phyloP scores from a whole-genome alignment of 2,888 invertebrate species.

The Trachelus iudaicus region DNA sequence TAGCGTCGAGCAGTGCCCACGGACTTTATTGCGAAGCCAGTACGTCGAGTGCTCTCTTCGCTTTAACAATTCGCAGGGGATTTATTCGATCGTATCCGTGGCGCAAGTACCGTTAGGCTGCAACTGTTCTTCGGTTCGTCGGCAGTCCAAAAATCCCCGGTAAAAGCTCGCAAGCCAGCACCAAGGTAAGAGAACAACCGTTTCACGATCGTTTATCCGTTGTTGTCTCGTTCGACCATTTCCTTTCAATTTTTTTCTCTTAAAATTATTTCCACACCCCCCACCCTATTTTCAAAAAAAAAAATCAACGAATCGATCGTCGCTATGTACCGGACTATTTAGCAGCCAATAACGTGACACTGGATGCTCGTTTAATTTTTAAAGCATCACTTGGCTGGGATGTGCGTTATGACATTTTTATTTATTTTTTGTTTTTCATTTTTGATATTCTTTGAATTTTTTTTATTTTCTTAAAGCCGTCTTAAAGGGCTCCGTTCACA shows the following conservation, averaged over 20 bases:
- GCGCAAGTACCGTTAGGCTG: constrained; percentile 41
- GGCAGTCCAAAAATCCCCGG: constrained; percentile 20
- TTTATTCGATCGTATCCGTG: background rate
- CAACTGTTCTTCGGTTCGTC: constrained; percentile 59
- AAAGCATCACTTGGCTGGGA: background rate
- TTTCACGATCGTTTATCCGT: background rate
- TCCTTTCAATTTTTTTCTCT: background rate
- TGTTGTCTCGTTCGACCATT: background rate
- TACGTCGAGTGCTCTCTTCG: constrained; percentile 12
- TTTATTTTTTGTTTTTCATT: background rate
- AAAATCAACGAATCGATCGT: background rate
- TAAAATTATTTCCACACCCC: background rate
- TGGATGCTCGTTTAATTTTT: background rate
- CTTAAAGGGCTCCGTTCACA: background rate
- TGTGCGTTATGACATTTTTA: background rate
- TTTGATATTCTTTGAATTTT: background rate
- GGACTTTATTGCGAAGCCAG: constrained; percentile 5
- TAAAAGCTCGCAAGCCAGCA: constrained; percentile 32
- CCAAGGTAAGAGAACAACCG: constrained; percentile 38
- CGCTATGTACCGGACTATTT: background rate
- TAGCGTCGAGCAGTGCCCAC: constrained; percentile 31
- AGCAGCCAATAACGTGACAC: background rate
- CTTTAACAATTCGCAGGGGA: background rate
- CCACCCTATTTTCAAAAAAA: no score
- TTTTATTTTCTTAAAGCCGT: background rate